phyloP scores from a whole-genome alignment of 2,113 vertebrate species.

The Tachysurus fulvidraco region DNA sequence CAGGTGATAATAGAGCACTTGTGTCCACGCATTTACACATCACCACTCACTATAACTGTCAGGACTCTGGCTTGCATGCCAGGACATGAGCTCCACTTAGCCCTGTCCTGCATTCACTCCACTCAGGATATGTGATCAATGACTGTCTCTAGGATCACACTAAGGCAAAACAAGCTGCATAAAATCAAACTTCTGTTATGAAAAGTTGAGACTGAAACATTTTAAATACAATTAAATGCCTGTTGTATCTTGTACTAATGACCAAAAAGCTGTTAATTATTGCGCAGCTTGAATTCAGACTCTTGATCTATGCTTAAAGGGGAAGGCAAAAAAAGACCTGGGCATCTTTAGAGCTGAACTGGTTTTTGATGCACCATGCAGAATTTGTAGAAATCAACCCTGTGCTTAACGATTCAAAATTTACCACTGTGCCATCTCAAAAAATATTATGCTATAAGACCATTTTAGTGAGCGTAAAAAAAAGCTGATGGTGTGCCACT shows the following conservation, averaged over 20 bases:
- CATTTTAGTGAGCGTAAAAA: neutral
- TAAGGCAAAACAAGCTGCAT: neutral
- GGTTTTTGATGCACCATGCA: neutral
- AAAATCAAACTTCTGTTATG: neutral
- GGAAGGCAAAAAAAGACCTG: neutral
- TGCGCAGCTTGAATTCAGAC: neutral
- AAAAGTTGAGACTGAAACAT: neutral
- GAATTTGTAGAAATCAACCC: neutral
- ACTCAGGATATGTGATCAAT: neutral
- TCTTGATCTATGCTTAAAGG: neutral
- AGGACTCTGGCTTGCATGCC: slow-evolving; percentile 27
- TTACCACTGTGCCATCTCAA: neutral
- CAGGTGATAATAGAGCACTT: slow-evolving; percentile 44
- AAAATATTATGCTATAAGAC: neutral
- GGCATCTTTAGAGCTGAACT: neutral
- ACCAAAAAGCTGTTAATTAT: neutral
- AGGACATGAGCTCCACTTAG: slow-evolving; percentile 17
- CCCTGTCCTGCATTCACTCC: neutral
- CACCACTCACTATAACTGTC: slow-evolving; percentile 43
- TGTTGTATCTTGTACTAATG: neutral
- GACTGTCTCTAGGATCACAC: neutral
- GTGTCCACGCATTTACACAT: slow-evolving; percentile 47
- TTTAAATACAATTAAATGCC: neutral
- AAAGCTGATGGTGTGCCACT: neutral
- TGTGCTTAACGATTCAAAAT: neutral